Conservation (phyloP, 2,888 invertebrate genomes). For the Sesia bembeciformis region DNA sequence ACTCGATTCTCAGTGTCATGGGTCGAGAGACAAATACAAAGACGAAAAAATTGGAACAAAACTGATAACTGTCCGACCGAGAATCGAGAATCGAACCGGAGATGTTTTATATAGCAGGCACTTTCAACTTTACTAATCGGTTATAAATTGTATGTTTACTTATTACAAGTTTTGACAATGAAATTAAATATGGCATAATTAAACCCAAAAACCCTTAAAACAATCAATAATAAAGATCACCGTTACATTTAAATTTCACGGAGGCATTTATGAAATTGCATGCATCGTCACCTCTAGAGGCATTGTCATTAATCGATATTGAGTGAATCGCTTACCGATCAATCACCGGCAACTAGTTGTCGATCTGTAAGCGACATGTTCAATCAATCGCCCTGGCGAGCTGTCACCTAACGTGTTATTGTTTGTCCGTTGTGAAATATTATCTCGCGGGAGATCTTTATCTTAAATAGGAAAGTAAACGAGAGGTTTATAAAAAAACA, state of each 20-base stretch:
- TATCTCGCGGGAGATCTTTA: not conserved
- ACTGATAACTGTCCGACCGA: too few relatives aligned
- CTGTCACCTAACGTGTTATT: conserved; percentile 7
- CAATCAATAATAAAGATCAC: too few relatives aligned
- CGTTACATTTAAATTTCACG: not conserved
- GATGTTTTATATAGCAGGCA: too few relatives aligned
- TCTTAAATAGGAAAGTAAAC: not conserved
- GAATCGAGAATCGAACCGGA: too few relatives aligned
- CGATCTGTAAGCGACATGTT: not conserved
- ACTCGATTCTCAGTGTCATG: too few relatives aligned
- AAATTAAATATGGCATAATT: too few relatives aligned
- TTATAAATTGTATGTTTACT: too few relatives aligned
- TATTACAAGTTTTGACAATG: too few relatives aligned
- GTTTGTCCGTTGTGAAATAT: conserved; percentile 3
- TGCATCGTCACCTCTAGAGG: not conserved
- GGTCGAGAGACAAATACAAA: too few relatives aligned
- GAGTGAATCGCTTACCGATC: not conserved
- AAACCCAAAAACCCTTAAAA: too few relatives aligned
- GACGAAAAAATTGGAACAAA: too few relatives aligned
- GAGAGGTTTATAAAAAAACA: not conserved
- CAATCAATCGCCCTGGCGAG: conserved; percentile 4
- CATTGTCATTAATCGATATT: not conserved
- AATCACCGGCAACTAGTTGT: not conserved
- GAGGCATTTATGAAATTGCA: not conserved
- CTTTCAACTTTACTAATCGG: too few relatives aligned